Percentiles rank a stretch among this genome's conserved stretches.
Evolutionary conservation across 2,113 vertebrate species (phyloP).

Genomic region (sheep (Ovis aries)): DNA sequence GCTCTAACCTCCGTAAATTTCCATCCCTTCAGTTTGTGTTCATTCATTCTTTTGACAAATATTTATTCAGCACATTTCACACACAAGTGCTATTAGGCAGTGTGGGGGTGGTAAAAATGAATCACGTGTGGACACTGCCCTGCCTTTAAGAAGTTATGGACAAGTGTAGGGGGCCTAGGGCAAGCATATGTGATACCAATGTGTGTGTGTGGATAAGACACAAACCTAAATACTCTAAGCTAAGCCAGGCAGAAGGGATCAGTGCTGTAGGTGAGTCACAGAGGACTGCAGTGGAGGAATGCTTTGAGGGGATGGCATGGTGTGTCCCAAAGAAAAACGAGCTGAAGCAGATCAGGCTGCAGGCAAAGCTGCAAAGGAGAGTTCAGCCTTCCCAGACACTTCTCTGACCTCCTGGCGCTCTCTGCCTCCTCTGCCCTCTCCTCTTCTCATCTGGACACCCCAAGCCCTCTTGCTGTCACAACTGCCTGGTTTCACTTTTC

Average conservation of each 20-base stretch:
- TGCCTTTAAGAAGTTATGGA: background rate
- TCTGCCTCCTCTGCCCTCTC: background rate
- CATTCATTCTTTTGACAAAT: conserved; percentile 48
- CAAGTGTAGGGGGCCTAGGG: background rate
- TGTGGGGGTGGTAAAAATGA: background rate
- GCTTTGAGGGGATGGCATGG: background rate
- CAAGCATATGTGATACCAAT: fast-evolving
- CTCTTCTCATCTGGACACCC: background rate
- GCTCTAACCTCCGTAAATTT: conserved; percentile 38
- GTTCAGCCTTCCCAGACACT: background rate
- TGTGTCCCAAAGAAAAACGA: background rate
- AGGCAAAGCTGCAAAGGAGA: background rate
- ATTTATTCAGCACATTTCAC: conserved; percentile 32
- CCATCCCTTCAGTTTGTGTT: background rate
- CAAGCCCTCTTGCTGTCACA: background rate
- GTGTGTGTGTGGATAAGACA: background rate
- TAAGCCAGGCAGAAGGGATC: background rate
- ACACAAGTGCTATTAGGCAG: background rate
- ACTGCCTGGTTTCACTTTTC: background rate
- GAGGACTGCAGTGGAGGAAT: background rate
- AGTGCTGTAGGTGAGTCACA: background rate
- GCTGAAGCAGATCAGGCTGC: background rate
- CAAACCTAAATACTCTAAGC: no score
- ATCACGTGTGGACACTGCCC: background rate
- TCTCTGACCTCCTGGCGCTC: background rate